These are phyloP conservation scores for Pempheris klunzingeri DNA, from an alignment of 2,797 vertebrate species.

Conservation along the genomic window DNA sequence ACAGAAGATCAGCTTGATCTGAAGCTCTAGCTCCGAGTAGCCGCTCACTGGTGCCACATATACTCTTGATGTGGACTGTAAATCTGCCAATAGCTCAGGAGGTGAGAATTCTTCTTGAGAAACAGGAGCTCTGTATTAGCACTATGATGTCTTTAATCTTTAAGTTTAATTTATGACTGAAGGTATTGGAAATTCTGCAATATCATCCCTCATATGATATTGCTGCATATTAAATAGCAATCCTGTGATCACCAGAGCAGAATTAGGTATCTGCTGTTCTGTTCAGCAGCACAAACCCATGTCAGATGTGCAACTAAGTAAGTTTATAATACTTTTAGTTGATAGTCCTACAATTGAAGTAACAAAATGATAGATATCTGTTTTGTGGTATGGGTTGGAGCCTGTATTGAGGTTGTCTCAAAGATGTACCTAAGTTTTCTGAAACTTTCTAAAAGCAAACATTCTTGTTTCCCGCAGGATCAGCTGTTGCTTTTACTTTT, in stretches of 20 bases:
- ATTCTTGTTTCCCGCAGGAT: background rate
- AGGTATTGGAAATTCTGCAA: constrained; percentile 35
- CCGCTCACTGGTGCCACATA: constrained; percentile 28
- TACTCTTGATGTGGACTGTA: constrained; percentile 58
- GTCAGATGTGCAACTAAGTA: background rate
- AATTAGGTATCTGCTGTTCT: background rate
- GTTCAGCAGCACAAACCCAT: background rate
- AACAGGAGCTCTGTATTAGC: constrained; percentile 58
- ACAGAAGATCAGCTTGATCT: constrained; percentile 52
- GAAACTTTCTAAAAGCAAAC: background rate
- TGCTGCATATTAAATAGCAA: constrained; percentile 3
- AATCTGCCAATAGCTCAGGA: constrained; percentile 55
- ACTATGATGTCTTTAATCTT: constrained; percentile 41
- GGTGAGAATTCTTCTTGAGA: constrained; percentile 57
- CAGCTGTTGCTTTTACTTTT: background rate
- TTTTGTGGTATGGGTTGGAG: background rate
- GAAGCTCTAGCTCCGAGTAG: constrained; percentile 13
- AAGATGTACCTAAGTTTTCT: background rate
- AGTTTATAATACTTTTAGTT: background rate
- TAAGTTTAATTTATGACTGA: constrained; percentile 46
- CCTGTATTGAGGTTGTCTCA: background rate
- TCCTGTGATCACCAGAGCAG: background rate
- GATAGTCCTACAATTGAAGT: background rate
- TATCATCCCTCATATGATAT: constrained; percentile 14
- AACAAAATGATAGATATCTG: background rate